These are phyloP conservation scores for Gnathonemus echidnorhynchus DNA, from an alignment of 2,113 vertebrate species.

Conservation along the genomic window DNA sequence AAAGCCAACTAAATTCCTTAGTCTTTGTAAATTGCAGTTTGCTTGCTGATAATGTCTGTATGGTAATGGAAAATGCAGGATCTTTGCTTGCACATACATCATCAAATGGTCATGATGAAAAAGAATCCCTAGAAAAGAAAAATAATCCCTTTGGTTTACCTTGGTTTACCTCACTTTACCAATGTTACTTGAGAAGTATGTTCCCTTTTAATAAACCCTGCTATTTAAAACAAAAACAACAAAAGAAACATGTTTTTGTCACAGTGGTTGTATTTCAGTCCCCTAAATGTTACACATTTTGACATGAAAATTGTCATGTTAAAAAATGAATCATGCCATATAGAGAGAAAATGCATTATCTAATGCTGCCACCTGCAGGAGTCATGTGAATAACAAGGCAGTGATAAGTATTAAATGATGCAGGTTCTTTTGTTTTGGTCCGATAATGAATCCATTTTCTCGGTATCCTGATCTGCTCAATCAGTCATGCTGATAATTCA, in stretches of 20 bases:
- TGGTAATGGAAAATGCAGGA: background rate
- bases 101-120: background rate
- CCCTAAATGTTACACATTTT: background rate
- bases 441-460: background rate
- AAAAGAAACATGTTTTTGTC: background rate
- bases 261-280: background rate
- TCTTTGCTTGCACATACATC: background rate
- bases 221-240: background rate
- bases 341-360: background rate
- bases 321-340: background rate
- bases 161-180: background rate
- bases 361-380: slow-evolving; percentile 11
- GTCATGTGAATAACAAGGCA: background rate
- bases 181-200: background rate
- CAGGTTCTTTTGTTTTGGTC: background rate
- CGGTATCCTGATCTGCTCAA: background rate
- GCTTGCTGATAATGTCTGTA: background rate
- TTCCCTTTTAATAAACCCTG: background rate
- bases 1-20: background rate
- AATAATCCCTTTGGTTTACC: background rate
- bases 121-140: background rate
- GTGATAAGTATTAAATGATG: background rate
- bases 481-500: background rate
- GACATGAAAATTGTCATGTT: background rate
- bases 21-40: background rate